Evolutionary conservation across 35 echinoderm and acorn worm genomes (phyloP).

Genomic region (Strongylocentrotus purpuratus): DNA sequence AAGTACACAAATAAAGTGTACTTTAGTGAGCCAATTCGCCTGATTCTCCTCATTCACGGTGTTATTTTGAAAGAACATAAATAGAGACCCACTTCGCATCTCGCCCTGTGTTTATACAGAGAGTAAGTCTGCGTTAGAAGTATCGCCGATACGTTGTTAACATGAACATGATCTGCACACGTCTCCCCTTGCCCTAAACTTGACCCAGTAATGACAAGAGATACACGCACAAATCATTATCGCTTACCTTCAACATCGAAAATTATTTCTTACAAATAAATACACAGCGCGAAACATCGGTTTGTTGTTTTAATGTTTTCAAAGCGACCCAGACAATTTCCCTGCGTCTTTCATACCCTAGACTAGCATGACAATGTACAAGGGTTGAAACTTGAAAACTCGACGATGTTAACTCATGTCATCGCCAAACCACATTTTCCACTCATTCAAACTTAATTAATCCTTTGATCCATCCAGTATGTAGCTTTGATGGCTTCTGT

Average conservation of each 20-base stretch:
- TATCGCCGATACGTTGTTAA: not conserved
- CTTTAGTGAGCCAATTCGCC: conserved; percentile 39
- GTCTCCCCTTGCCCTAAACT: conserved; percentile 21
- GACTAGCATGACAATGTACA: not conserved
- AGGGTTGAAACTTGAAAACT: not conserved
- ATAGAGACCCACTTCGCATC: conserved; percentile 25
- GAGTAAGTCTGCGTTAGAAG: not conserved
- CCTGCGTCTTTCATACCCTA: not conserved
- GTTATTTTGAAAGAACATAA: conserved; percentile 54
- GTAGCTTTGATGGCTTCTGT: not conserved
- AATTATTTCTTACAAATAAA: not conserved
- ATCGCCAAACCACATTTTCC: not conserved
- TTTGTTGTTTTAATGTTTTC: conserved; percentile 28
- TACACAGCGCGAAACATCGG: not conserved
- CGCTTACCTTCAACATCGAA: conserved; percentile 7
- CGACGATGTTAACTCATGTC: not conserved
- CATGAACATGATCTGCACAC: not conserved
- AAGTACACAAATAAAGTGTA: conserved; percentile 58
- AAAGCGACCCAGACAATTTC: not conserved
- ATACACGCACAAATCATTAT: conserved; percentile 39
- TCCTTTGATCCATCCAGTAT: not conserved
- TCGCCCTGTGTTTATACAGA: conserved; percentile 24
- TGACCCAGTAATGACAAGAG: conserved; percentile 3
- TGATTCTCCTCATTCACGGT: conserved; percentile 44
- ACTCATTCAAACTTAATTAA: not conserved